These are phyloP conservation scores for Muschampia plurimacula DNA, from an alignment of 2,888 invertebrate species.

Conservation along the genomic window DNA sequence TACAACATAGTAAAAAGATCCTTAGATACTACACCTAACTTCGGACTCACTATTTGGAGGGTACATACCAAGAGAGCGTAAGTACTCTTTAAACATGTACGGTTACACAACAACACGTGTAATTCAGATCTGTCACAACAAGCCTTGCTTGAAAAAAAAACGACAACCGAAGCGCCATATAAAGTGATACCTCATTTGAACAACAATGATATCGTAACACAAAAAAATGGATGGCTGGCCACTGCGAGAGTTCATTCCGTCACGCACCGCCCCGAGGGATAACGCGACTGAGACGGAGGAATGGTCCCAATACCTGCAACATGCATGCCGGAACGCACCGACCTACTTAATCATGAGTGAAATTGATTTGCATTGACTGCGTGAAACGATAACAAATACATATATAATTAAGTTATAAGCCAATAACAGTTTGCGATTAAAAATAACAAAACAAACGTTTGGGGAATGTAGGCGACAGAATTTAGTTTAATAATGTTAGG, in stretches of 20 bases:
- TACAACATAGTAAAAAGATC: too few species aligned
- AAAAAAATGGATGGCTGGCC: not conserved
- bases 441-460: slow-evolving; percentile 67
- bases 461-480: too few species aligned
- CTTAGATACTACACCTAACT: too few species aligned
- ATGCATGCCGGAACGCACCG: not conserved
- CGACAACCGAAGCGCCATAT: slow-evolving; percentile 9
- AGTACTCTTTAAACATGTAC: not conserved
- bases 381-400: not conserved
- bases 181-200: slow-evolving; percentile 19
- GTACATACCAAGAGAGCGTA: not conserved
- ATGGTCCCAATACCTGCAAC: too few species aligned
- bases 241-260: slow-evolving; percentile 22
- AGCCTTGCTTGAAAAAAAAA: not conserved
- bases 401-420: too few species aligned
- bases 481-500: too few species aligned
- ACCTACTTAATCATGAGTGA: not conserved
- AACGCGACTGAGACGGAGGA: not conserved
- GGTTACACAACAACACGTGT: slow-evolving; percentile 6
- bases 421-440: slow-evolving; percentile 79
- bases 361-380: not conserved
- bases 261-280: slow-evolving; percentile 32
- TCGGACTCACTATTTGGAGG: too few species aligned
- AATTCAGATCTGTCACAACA: not conserved
- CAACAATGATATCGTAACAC: slow-evolving; percentile 24